Percentiles rank a stretch among this genome's conserved stretches.
phyloP scores from a whole-genome alignment of 1,140 invertebrate genomes.

The Drosophila repleta region DNA sequence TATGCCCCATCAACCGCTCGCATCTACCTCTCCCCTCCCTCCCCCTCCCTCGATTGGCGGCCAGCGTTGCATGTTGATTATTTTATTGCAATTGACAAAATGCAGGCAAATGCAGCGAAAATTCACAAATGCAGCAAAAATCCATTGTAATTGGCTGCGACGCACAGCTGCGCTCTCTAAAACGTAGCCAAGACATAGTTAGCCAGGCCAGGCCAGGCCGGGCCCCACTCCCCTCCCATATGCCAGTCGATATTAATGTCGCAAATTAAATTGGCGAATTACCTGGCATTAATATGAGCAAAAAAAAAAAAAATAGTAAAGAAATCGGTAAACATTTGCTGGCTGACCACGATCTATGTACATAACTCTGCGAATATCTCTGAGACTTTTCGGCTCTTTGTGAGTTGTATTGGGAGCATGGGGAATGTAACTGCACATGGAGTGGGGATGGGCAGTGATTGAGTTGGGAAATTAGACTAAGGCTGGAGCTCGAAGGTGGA shows the following conservation, averaged over 20 bases:
- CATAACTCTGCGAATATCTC: no score
- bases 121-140: slow-evolving; percentile 40
- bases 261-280: slow-evolving; percentile 63
- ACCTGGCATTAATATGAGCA: slow-evolving; percentile 47
- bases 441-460: no score
- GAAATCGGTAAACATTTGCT: no score
- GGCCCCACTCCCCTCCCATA: background rate
- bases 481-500: no score
- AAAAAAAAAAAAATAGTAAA: background rate
- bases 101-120: slow-evolving; percentile 35
- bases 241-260: slow-evolving; percentile 46
- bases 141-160: slow-evolving; percentile 40
- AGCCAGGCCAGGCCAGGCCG: background rate
- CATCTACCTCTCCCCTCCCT: background rate
- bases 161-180: slow-evolving; percentile 48
- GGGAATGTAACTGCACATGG: no score
- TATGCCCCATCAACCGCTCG: no score
- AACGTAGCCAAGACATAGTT: slow-evolving; percentile 28
- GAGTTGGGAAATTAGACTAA: no score
- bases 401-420: no score
- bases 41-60: background rate
- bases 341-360: no score
- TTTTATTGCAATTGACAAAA: slow-evolving; percentile 74
- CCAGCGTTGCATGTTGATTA: slow-evolving; percentile 59
- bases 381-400: no score